Evolutionary conservation across 2,113 vertebrate species (phyloP).

Genomic region (Myrmecobius fasciatus): DNA sequence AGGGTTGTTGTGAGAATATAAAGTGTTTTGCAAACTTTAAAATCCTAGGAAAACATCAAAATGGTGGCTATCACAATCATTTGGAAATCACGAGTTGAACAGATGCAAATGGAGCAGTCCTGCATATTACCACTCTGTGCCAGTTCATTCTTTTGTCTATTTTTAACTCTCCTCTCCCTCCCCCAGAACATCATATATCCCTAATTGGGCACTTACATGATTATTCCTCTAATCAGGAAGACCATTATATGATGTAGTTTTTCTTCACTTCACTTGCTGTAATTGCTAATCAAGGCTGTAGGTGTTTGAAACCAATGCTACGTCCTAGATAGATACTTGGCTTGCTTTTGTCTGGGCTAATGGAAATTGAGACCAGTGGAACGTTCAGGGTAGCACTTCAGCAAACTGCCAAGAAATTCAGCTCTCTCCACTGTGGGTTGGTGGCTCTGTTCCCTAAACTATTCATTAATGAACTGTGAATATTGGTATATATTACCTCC

Average conservation of each 20-base stretch:
- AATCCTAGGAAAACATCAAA: not conserved
- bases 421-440: not conserved
- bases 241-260: not conserved
- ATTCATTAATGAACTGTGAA: slow-evolving; percentile 6
- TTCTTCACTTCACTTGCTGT: not conserved
- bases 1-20: not conserved
- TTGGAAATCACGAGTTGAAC: not conserved
- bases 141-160: not conserved
- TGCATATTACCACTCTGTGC: not conserved
- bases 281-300: not conserved
- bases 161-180: slow-evolving; percentile 15
- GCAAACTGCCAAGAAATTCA: not conserved
- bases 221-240: slow-evolving; percentile 1
- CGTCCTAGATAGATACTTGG: not conserved
- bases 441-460: slow-evolving; percentile 14
- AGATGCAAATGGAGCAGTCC: not conserved
- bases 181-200: not conserved
- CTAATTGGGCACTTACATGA: not conserved
- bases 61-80: not conserved
- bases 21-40: not conserved
- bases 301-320: slow-evolving; percentile 8
- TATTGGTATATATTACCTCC: not conserved
- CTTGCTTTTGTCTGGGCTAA: not conserved
- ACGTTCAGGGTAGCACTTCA: not conserved
- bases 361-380: not conserved